Base-by-base conservation (phyloP, 2,888 invertebrate genomes). In the Elysia crispata region DNA sequence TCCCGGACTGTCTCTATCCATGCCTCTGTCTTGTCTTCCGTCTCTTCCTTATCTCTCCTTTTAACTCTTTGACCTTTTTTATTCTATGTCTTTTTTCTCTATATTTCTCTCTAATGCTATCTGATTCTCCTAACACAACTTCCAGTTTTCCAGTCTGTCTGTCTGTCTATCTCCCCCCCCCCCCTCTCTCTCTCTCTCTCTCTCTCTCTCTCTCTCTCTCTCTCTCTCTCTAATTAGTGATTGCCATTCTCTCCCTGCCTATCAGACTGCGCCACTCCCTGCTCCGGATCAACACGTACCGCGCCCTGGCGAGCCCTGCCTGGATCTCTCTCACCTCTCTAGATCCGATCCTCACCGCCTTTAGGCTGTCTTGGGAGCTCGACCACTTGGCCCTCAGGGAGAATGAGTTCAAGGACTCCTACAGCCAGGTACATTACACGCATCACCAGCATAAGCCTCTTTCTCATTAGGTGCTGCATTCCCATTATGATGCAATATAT, bases 301-400 rank as follows among this genome's bases (percentile, higher is more conserved):
- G 92, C 75, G 94, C 94, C 20, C 90, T 94, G 49, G 93, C 94
- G 49, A 93, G 93, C 83, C 94, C 94, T 0, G 93, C 94, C 1
- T 94, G 94, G 94, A 93, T 94, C 84, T 93, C 93, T 1, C 89
- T 94, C 49, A 94, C 94, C 50, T 92, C 92, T 82, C 89, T 92
- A 20, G 94, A 94, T 86, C 94, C 94, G 1, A 92, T 94, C 81
- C 89, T 93, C 31, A 91, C 92, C 0, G 93, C 94, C 13, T 94
- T 94, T 86, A 91, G 91, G 89, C 87, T 93, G 41, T 93, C 93
- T 1, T 93, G 93, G 93, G 94, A 94, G 81, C 90, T 94, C 77
- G 92, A 93, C 81, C 89, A 91, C 72, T 87, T 93, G 73, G 93
- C 93, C 1, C 86, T 91, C 76, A 88, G 91, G 54, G 94, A 94